Base-by-base conservation (phyloP, 2,113 vertebrate species). In the Struthidea cinerea region DNA sequence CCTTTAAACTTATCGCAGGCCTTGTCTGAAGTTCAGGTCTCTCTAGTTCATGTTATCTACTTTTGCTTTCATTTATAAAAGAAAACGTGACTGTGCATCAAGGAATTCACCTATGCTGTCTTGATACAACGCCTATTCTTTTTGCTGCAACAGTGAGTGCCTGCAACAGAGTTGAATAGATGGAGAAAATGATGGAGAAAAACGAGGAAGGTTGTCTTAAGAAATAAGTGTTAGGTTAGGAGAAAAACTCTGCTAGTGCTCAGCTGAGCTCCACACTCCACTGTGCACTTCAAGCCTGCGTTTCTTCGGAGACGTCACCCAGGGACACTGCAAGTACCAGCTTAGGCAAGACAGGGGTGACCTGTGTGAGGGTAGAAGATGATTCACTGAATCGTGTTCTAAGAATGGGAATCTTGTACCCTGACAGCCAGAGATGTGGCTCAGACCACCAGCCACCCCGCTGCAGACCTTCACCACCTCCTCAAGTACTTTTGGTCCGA, bases 51-150 rank as follows among this genome's bases (percentile, higher is more conserved):
- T 18, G 13, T 10, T 7, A 11, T 11, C 28, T 74, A 21, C 13
- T 81, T 87, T 73, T 70, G 8, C 7, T 78, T 81, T 50, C 10
- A 15, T 17, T 69, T 73, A 22, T 6, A 16, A 8, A 67, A 71
- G 18, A 53, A 74, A 87, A 56, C 3, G 5, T 32, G 12, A 39
- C 17, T 35, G 17, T 47, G 2, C 13, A 46, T n/a, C 41, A 57
- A 64, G 37, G 32, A 37, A 44, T 65, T 77, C 41, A 67, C 17
- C 17, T 44, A 3, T 6, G 2, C 3, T 26, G 5, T 57, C 41
- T 28, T 61, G 39, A 28, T 17, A 60, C 0, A 2, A 35, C 30
- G 37, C 7, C 3, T 65, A 0, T 19, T 22, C 53, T 19, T 65
- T 35, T 81, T 39, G 2, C 33, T 75, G 35, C 35, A 50, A 39